Evolutionary conservation across 2,888 invertebrate species (phyloP).

Genomic region (Scaptomyza parva): DNA sequence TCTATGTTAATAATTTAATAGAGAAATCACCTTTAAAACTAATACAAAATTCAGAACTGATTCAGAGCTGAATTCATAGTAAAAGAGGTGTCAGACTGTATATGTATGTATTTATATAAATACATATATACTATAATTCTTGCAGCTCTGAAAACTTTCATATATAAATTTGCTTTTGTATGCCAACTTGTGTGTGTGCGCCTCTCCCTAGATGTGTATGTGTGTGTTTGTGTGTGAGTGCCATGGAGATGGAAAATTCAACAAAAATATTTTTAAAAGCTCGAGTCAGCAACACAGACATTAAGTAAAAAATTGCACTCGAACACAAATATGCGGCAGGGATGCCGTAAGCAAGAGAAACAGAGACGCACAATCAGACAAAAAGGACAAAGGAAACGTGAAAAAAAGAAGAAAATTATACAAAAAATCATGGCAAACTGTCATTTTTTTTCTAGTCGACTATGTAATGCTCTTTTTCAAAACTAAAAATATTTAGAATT

Average conservation of each 20-base stretch:
- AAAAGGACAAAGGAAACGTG: constrained; percentile 51
- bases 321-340: constrained; percentile 27
- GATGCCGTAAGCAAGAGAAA: constrained; percentile 28
- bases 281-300: constrained; percentile 62
- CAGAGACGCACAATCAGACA: constrained; percentile 25
- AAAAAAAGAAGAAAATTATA: constrained; percentile 36
- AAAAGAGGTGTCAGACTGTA: constrained; percentile 7
- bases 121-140: constrained; percentile 18
- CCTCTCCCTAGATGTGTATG: constrained; percentile 8
- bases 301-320: constrained; percentile 61
- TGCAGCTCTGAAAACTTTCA: constrained; percentile 19
- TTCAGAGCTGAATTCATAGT: constrained; percentile 10
- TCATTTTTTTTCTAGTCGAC: constrained; percentile 3
- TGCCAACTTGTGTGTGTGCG: constrained; percentile 4
- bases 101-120: too few relatives aligned
- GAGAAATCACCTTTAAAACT: constrained; percentile 6
- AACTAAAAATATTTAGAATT: background rate
- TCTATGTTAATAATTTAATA: constrained; percentile 31
- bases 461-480: constrained; percentile 15
- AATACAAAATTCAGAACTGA: background rate
- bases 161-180: constrained; percentile 15
- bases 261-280: constrained; percentile 73
- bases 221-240: constrained; percentile 37
- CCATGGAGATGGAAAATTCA: constrained; percentile 47
- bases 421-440: constrained; percentile 28